Base-by-base conservation (phyloP, 2,797 vertebrate genomes). In the Balearica regulorum region DNA sequence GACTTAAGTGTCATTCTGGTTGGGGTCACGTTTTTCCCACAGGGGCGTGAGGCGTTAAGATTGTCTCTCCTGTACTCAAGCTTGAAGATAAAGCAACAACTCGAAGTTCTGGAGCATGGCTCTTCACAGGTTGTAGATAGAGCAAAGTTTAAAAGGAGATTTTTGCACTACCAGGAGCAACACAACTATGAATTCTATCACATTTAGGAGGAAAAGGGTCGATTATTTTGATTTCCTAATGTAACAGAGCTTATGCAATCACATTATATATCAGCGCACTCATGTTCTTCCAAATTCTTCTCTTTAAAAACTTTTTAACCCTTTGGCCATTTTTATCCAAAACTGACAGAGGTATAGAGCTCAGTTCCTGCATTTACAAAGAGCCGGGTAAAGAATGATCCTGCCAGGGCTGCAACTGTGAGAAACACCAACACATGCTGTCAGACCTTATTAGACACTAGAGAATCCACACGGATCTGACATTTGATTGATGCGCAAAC, bases 161-260 rank as follows among this genome's bases (percentile, higher is more conserved):
- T 94, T 94, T 87, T 84, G 62, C 18, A 9, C 71, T 35, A 33
- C 20, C 14, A 69, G 51, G 66, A 79, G 49, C 28, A 71, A n/a
- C 16, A 28, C 33, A 26, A 11, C 37, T 46, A 29, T 35, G 35
- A 91, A 75, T 81, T 79, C 28, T 22, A 48, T 31, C 65, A 3
- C 11, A 15, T 61, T 87, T 57, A 80, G 49, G 39, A 68, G 44
- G 29, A 85, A 86, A 73, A 90, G 61, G 72, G 61, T 64, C 0
- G 4, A 70, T 91, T 87, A 53, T 44, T 95, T 91, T 86, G 72
- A 61, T 95, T 93, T 94, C 49, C n/a, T 88, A 81, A 90, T 13
- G 25, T 26, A 71, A 29, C 65, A 70, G 66, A 76, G 64, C 64
- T 95, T 70, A 62, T 80, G 82, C 78, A 94, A 85, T 48, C 71